A percentile compares a stretch with the other conserved stretches of the same genome.
Conservation (phyloP, 2,797 vertebrate genomes). For the Champsocephalus esox region DNA sequence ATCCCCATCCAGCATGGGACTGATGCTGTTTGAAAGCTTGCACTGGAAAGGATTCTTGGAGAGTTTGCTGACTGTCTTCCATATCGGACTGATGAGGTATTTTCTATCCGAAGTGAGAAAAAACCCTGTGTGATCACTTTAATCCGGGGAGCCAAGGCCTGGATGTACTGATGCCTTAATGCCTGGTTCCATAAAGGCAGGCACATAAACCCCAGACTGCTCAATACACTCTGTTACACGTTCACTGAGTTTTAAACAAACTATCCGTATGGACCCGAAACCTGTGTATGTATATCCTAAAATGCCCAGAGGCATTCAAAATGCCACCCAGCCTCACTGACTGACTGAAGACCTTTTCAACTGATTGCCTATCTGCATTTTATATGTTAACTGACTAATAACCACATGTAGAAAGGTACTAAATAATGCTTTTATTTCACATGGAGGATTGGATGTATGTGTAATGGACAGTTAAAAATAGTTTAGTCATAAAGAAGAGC, state of each 20-base stretch:
- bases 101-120: constrained; percentile 47
- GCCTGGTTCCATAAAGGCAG: constrained; percentile 80
- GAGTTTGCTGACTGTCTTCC: constrained; percentile 68
- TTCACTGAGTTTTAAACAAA: constrained; percentile 66
- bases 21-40: constrained; percentile 79
- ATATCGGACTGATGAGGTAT: constrained; percentile 60
- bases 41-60: constrained; percentile 84
- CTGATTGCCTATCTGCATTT: constrained; percentile 54
- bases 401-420: constrained; percentile 74
- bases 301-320: constrained; percentile 67
- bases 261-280: constrained; percentile 59
- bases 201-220: constrained; percentile 71
- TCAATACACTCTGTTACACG: constrained; percentile 67
- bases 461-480: constrained; percentile 48
- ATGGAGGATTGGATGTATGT: constrained; percentile 51
- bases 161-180: constrained; percentile 82
- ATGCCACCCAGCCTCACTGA: constrained; percentile 60
- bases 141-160: constrained; percentile 38
- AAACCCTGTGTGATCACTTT: constrained; percentile 39
- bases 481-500: constrained; percentile 52
- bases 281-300: constrained; percentile 65
- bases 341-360: constrained; percentile 69
- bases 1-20: constrained; percentile 67
- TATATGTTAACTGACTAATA: constrained; percentile 60
- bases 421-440: constrained; percentile 64